Conservation (phyloP, 2,888 invertebrate genomes). For the Ephialtes manifestator region DNA sequence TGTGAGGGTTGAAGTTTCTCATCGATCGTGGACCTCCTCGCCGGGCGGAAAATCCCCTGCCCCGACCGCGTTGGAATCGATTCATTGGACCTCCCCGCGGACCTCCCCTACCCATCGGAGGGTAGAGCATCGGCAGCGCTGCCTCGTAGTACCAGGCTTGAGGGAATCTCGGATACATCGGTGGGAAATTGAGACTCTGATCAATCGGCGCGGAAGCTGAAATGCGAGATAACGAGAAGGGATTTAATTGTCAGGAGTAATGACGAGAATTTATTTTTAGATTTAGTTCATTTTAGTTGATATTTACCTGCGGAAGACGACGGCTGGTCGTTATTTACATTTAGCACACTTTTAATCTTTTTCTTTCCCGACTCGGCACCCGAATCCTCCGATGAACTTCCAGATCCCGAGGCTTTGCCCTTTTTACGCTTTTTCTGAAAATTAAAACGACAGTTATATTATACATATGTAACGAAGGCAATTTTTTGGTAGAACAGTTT, state of each 20-base stretch:
- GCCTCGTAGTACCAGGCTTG: slow-evolving; percentile 82
- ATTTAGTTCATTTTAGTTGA: background rate
- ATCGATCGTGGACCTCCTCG: slow-evolving; percentile 75
- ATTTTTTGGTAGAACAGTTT: background rate
- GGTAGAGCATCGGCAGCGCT: slow-evolving; percentile 79
- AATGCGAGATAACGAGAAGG: slow-evolving; percentile 3
- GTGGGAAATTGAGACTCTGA: slow-evolving; percentile 74
- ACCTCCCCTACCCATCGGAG: slow-evolving; percentile 75
- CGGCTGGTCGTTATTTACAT: slow-evolving; percentile 70
- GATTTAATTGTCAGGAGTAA: slow-evolving; percentile 20
- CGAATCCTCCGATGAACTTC: slow-evolving; percentile 71
- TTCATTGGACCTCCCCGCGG: slow-evolving; percentile 74
- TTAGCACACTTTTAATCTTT: slow-evolving; percentile 80
- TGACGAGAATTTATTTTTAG: background rate
- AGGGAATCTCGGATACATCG: slow-evolving; percentile 79
- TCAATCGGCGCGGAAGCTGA: slow-evolving; percentile 71
- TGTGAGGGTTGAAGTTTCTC: slow-evolving; percentile 83
- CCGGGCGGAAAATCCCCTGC: slow-evolving; percentile 73
- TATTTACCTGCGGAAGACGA: slow-evolving; percentile 66
- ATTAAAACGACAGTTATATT: background rate
- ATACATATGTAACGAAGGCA: background rate
- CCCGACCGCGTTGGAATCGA: slow-evolving; percentile 76
- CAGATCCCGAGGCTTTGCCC: slow-evolving; percentile 74
- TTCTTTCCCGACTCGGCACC: slow-evolving; percentile 77
- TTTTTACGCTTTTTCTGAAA: slow-evolving; percentile 80